Conservation (phyloP, 2,888 invertebrate genomes). For the Leptogaster cylindrica region DNA sequence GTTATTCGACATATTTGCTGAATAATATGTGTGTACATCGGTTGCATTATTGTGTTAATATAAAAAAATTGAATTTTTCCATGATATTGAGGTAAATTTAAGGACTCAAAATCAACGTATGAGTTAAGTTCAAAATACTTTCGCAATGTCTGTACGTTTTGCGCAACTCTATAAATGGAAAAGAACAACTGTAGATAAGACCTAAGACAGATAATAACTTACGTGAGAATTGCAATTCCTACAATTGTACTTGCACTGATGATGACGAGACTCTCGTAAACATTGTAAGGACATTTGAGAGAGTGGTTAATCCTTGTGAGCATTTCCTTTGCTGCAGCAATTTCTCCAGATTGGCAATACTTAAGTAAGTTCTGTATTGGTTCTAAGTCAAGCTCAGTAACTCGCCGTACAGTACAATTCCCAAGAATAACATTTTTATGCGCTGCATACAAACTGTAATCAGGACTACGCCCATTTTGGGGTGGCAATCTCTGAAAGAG, state of each 20-base stretch:
- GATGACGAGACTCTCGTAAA: conserved; percentile 17
- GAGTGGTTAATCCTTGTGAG: conserved; percentile 13
- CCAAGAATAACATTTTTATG: conserved; percentile 39
- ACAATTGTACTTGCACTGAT: conserved; percentile 28
- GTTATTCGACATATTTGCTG: conserved; percentile 64
- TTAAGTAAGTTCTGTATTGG: conserved; percentile 22
- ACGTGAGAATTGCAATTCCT: conserved; percentile 45
- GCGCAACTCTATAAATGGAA: conserved; percentile 25
- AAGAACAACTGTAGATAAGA: no score
- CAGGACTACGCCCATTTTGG: conserved; percentile 16
- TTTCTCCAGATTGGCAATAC: conserved; percentile 11
- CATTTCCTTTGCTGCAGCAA: conserved; percentile 25
- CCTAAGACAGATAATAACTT: no score
- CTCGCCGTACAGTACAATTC: background rate
- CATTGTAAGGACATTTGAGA: background rate
- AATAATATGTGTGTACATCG: conserved; percentile 60
- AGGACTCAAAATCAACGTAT: conserved; percentile 18
- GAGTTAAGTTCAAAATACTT: conserved; percentile 39
- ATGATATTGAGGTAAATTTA: conserved; percentile 26
- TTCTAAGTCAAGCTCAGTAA: conserved; percentile 5
- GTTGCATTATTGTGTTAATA: conserved; percentile 64
- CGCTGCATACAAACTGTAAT: conserved; percentile 22
- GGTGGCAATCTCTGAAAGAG: conserved; percentile 37
- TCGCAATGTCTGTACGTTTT: conserved; percentile 13
- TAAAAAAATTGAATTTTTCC: conserved; percentile 49